phyloP scores from a whole-genome alignment of 1,140 invertebrate species.

The Diachasma alloeum region DNA sequence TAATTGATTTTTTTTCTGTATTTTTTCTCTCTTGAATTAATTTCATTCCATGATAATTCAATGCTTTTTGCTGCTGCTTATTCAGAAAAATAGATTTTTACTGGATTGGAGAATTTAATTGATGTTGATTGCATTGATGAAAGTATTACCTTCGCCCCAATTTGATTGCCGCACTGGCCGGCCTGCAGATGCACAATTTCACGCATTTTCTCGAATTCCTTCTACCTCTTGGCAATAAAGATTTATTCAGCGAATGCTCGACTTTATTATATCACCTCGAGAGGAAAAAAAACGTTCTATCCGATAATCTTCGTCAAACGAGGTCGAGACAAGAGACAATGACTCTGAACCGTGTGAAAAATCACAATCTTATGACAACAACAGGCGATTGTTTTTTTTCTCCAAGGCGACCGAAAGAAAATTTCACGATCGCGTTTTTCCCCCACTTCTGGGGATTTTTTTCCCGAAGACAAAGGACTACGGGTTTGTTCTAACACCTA shows the following conservation, averaged over 20 bases:
- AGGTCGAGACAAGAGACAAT: not conserved
- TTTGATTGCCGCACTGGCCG: slow-evolving; percentile 94
- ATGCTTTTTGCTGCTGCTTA: no score
- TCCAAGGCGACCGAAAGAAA: slow-evolving; percentile 18
- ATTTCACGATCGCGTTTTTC: not conserved
- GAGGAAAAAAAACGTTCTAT: not conserved
- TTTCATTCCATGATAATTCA: no score
- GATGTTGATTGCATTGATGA: no score
- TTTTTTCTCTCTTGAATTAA: no score
- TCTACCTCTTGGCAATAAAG: not conserved
- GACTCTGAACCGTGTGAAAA: not conserved
- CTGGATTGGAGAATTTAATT: no score
- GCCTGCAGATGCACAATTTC: slow-evolving; percentile 93
- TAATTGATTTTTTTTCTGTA: no score
- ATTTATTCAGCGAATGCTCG: not conserved
- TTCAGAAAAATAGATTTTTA: no score
- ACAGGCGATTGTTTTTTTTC: slow-evolving; percentile 15
- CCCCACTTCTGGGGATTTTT: not conserved
- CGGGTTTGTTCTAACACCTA: not conserved
- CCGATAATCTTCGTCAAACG: not conserved
- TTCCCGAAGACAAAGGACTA: not conserved
- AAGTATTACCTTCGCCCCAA: slow-evolving; percentile 84
- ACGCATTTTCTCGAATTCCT: slow-evolving; percentile 73
- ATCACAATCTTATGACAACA: not conserved
- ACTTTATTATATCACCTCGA: not conserved